A percentile compares a stretch with the other conserved stretches of the same genome.
phyloP scores from a whole-genome alignment of 2,888 invertebrate species.

The Drosophila merina region DNA sequence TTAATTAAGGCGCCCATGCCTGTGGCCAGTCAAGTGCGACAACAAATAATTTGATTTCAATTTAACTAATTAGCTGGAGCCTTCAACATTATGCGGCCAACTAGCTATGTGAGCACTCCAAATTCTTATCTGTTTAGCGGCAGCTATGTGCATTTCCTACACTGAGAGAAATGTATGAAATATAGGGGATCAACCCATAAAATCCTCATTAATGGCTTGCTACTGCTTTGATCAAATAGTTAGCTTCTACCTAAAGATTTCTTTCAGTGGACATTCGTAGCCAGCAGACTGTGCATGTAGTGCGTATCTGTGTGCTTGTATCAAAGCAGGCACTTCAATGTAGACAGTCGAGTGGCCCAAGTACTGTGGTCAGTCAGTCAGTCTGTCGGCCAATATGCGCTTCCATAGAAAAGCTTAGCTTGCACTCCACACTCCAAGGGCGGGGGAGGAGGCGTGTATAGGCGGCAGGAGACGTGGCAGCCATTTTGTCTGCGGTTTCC shows the following conservation, averaged over 20 bases:
- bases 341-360: constrained; percentile 71
- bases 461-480: background rate
- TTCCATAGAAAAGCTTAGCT: constrained; percentile 65
- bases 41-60: constrained; percentile 83
- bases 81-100: constrained; percentile 67
- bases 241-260: background rate
- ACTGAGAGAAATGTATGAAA: constrained; percentile 4
- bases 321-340: constrained; percentile 70
- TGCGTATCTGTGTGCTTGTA: constrained; percentile 41
- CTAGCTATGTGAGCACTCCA: constrained; percentile 49
- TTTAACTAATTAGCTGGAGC: constrained; percentile 81
- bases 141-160: constrained; percentile 36
- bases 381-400: constrained; percentile 50
- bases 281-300: constrained; percentile 1
- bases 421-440: constrained; percentile 45
- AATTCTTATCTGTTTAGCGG: constrained; percentile 72
- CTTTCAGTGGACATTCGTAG: constrained; percentile 28
- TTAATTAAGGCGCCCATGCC: constrained; percentile 77
- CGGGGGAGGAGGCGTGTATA: constrained; percentile 18
- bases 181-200: background rate
- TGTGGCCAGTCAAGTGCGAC: constrained; percentile 81
- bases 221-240: background rate
- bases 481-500: constrained; percentile 44
- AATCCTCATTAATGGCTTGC: too few relatives aligned
- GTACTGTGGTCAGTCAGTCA: constrained; percentile 72